Percentiles rank a stretch among this genome's conserved stretches.
Conservation (phyloP, 2,113 vertebrate genomes). For the Myrmophylax atrothorax region DNA sequence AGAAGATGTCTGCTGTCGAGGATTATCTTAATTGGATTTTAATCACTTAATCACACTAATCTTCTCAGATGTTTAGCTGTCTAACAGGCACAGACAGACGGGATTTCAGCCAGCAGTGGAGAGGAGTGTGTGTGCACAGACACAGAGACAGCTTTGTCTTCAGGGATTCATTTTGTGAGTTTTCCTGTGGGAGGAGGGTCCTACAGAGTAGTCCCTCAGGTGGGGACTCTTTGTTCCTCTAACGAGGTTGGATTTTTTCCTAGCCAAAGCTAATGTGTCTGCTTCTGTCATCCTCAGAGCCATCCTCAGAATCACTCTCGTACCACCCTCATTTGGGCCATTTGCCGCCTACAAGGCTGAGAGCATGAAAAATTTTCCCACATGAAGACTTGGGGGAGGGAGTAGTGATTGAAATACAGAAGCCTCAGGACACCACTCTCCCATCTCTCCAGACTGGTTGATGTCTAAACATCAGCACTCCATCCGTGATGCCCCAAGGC, state of each 20-base stretch:
- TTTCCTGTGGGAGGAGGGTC: neutral
- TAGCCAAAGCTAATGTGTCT: neutral
- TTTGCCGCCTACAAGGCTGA: neutral
- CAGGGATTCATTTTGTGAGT: neutral
- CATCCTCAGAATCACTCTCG: neutral
- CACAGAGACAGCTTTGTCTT: neutral
- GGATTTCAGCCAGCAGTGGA: neutral
- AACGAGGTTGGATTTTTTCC: neutral
- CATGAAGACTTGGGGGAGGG: neutral
- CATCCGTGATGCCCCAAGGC: accelerated
- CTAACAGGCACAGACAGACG: conserved; percentile 16
- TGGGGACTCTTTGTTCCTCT: neutral
- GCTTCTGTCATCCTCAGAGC: neutral
- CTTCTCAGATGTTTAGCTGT: conserved; percentile 17
- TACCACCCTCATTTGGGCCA: neutral
- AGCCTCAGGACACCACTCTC: neutral
- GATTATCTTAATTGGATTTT: conserved; percentile 51
- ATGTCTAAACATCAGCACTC: neutral
- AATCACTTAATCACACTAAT: conserved; percentile 47
- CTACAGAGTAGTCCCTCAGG: neutral
- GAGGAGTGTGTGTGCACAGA: neutral
- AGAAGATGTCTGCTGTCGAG: conserved; percentile 22
- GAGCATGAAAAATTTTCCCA: neutral
- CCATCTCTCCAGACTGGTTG: neutral
- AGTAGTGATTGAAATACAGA: neutral